Evolutionary conservation across 2,888 invertebrate species (phyloP), one percentile per base, ranked within the genome.

Genomic region (Mesochorus sp.): DNA sequence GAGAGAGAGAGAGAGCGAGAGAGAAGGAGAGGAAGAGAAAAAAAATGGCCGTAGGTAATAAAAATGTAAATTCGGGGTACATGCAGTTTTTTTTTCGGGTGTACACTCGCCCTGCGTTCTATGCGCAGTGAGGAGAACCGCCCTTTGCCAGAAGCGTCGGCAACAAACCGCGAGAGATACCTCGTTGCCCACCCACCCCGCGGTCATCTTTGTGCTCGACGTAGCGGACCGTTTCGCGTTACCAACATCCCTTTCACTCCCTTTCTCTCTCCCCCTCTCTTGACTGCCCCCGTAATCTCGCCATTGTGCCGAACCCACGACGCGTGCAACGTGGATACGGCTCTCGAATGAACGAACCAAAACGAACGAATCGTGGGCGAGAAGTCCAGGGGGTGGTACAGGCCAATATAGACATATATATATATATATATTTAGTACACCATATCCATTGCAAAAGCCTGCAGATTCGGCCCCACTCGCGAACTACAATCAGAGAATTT

Each of bases 271-370:
- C 53, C 17, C 17, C 24, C n/a, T 26, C 42, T 59, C 34, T 21
- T 19, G 24, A 17, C 21, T 44, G n/a, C 12, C 53, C 76, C 80
- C 79, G 81, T 84, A 87, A 86, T 85, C 86, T 85, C 62, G 31
- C 83, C 77, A 86, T 86, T 86, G 86, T 86, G 82, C 74, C 51
- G 74, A 81, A 70, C 76, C 81, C 68, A 55, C 76, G 78, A 80
- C 84, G 85, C 85, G 85, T 86, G 81, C 81, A 83, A n/a, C 84
- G 78, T 81, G 83, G 85, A 85, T 85, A 85, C 80, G 76, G 79
- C 51, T 31, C 61, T 12, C 49, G 62, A 64, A 57, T 44, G 51
- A 64, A 51, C 66, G 64, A 64, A 57, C 57, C 53, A 72, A 72
- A 79, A 78, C 71, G 79, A 71, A 39, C 59, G 61, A 61, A 24